Base-by-base conservation (phyloP, 2,113 vertebrate genomes). In the Microcebus ravelobensis region DNA sequence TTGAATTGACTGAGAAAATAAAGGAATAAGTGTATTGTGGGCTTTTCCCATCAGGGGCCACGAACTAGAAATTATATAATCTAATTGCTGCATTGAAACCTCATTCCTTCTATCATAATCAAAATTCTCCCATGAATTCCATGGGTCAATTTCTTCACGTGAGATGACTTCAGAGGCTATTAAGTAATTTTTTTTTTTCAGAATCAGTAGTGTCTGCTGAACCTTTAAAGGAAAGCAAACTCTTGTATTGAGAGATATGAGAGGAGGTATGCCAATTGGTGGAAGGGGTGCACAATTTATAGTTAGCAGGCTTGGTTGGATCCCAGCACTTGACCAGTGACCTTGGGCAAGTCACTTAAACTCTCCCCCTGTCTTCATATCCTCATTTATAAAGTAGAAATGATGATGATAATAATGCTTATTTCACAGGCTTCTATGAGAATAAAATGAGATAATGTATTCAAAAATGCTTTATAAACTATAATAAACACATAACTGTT, bases 401-500 rank as follows among this genome's bases (percentile, higher is more conserved):
- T 73, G 14, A 77, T 87, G 52, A 55, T 81, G 17, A 45, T n/a
- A 63, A 25, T 36, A 81, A 92, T 39, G 17, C 48, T 73, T 71
- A 61, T n/a, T 96, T 93, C 52, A 82, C 18, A 86, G 86, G 50
- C 27, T 79, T 36, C 91, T 76, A 42, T 61, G 71, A 85, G 45
- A n/a, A 81, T 55, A 85, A 79, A 90, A 74, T 96, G 89, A 82
- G n/a, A 84, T 21, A 68, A 84, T 71, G 65, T 55, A 88, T 76
- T 77, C 39, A 82, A 74, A 96, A 86, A 71, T 73, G 39, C 52
- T 94, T 48, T 91, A 48, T 20, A 81, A 94, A 91, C 73, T 74
- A 81, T 97, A 95, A 93, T 94, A 93, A 79, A 83, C 59, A 81
- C 27, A 34, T 86, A 87, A 81, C 45, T 63, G 57, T 87, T 93